phyloP scores from a whole-genome alignment of 64 coral and sea anemone species.

The Anthopleura sola region DNA sequence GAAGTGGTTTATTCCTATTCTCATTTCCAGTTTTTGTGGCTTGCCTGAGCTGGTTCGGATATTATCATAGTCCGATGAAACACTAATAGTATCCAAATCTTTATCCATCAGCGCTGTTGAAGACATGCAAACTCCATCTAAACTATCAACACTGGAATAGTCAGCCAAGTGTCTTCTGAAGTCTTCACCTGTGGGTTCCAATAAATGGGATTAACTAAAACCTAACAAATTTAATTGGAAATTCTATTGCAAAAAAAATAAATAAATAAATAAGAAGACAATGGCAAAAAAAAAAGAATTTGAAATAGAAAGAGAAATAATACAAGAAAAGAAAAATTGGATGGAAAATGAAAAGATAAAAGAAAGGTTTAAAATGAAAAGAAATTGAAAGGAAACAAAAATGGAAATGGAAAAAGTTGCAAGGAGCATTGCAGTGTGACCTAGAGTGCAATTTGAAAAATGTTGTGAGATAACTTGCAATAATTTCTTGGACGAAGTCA shows the following conservation, averaged over 20 bases:
- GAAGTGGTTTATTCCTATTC: slow-evolving; percentile 96
- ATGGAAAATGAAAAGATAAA: too few species aligned
- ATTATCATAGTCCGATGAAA: slow-evolving; percentile 65
- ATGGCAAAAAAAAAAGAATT: not conserved
- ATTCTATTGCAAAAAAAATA: too few species aligned
- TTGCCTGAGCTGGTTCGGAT: slow-evolving; percentile 30
- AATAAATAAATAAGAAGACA: not conserved
- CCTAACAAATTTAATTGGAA: too few species aligned
- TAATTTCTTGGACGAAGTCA: too few species aligned
- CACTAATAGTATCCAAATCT: slow-evolving; percentile 11
- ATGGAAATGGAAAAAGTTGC: too few species aligned
- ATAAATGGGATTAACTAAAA: not conserved
- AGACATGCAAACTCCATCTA: slow-evolving; percentile 79
- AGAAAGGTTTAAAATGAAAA: not conserved
- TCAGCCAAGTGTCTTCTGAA: slow-evolving; percentile 3
- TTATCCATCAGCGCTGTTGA: slow-evolving; percentile 3
- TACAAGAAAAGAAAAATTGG: too few species aligned
- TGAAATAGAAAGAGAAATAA: not conserved
- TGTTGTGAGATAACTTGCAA: too few species aligned
- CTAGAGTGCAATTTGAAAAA: too few species aligned
- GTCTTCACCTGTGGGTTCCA: slow-evolving; percentile 51
- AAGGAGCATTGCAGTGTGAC: too few species aligned
- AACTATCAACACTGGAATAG: slow-evolving; percentile 47
- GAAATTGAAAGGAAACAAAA: not conserved
- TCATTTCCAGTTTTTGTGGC: slow-evolving; percentile 84